Evolutionary conservation across 2,797 vertebrate species (phyloP), one percentile per base, ranked within the genome.

Genomic region (Acanthurus tractus): DNA sequence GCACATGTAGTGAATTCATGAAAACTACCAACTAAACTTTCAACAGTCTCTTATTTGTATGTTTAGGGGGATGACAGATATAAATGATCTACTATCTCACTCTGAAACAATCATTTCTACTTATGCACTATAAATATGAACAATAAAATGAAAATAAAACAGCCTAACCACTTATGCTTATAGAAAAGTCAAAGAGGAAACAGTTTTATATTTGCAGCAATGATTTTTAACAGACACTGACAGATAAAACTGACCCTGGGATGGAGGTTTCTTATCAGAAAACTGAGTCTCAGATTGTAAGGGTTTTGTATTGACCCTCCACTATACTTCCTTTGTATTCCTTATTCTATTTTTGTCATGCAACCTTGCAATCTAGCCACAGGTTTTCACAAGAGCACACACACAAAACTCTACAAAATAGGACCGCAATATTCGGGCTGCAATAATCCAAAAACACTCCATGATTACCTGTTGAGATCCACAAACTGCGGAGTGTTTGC

Each of bases 401-500:
- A 46, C 18, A 56, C 22, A 72, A 59, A 52, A 69, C 34, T 22
- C 50, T 55, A 34, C 9, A 29, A 50, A 53, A 55, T 15, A 55
- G 3, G 13, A 55, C 44, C 55, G 50, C 53, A 71, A 77, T 76
- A 79, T 62, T 36, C 2, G 0, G 11, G 54, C 61, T 11, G 14
- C n/a, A 81, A 72, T 78, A 78, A 76, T 78, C 69, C 63, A 83
- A 58, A 78, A 55, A 49, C 62, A 42, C 18, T 69, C 34, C 49
- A 55, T 3, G 55, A 63, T 42, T 49, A 70, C 49, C 74, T 75
- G 76, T 25, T 72, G 80, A 58, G 64, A 70, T 49, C 59, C 22
- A 66, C 54, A 74, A 63, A 74, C 50, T 54, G 57, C 46, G 54
- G 38, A 58, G 49, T 83, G 77, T 87, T 84, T 86, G 54, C 75